Conservation (phyloP, 2,888 invertebrate species). For the Drosophila eohydei region DNA sequence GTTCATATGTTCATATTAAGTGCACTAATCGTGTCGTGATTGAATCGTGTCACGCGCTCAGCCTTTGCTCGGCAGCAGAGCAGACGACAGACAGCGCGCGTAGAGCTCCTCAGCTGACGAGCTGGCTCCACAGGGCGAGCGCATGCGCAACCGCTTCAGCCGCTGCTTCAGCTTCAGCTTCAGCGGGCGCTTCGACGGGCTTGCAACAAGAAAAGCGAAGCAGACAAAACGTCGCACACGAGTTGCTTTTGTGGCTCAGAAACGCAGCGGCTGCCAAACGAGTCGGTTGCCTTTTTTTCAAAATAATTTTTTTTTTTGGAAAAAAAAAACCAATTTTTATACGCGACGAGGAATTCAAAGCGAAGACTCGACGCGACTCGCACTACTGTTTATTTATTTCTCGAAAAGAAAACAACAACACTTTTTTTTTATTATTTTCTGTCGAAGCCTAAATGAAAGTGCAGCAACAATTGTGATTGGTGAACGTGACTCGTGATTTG, state of each 20-base stretch:
- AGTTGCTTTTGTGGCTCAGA: slow-evolving; percentile 73
- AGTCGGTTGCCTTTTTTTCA: slow-evolving; percentile 67
- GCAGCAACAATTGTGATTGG: slow-evolving; percentile 50
- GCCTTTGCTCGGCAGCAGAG: slow-evolving; percentile 22
- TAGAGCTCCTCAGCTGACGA: slow-evolving; percentile 21
- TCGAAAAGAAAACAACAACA: slow-evolving; percentile 4
- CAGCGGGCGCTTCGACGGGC: slow-evolving; percentile 23
- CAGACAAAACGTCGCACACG: slow-evolving; percentile 66
- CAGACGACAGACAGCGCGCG: not conserved
- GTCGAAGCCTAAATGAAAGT: slow-evolving; percentile 65
- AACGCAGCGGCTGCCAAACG: slow-evolving; percentile 78
- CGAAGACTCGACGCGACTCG: slow-evolving; percentile 23
- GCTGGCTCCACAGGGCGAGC: slow-evolving; percentile 32
- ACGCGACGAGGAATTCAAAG: slow-evolving; percentile 35
- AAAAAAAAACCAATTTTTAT: slow-evolving; percentile 5
- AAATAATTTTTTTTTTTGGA: slow-evolving; percentile 2
- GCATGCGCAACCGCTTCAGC: slow-evolving; percentile 60
- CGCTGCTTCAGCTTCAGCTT: slow-evolving; percentile 4
- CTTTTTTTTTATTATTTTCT: slow-evolving; percentile 24
- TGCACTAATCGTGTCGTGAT: not conserved
- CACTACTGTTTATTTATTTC: slow-evolving; percentile 23
- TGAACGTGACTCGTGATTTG: slow-evolving; percentile 44
- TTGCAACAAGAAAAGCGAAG: slow-evolving; percentile 59
- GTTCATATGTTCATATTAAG: not conserved
- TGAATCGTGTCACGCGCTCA: slow-evolving; percentile 46